A percentile compares a stretch with the other conserved stretches of the same genome.
Evolutionary conservation across 2,797 vertebrate species (phyloP).

Genomic region (Bradypodion ventrale): DNA sequence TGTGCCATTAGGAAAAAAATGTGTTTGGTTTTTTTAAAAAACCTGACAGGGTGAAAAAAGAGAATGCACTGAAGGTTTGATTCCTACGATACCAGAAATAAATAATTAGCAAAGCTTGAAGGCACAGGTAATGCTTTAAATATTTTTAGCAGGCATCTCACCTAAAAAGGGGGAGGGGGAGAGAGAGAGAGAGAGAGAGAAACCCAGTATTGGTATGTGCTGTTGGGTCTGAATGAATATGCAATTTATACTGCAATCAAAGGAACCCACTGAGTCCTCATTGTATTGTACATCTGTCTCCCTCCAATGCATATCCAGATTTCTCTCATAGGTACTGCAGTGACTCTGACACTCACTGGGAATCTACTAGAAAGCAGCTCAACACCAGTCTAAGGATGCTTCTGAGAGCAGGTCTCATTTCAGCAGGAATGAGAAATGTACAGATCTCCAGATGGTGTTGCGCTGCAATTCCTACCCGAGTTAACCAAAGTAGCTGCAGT

Average conservation of each 20-base stretch:
- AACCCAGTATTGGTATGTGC: neutral
- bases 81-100: too few relatives aligned
- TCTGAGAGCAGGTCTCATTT: neutral
- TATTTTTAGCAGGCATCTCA: neutral
- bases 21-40: neutral
- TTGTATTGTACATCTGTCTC: neutral
- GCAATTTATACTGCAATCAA: neutral
- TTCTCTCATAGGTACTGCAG: neutral
- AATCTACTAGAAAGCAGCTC: neutral
- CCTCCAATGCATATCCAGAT: neutral
- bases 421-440: neutral
- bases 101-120: too few relatives aligned
- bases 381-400: neutral
- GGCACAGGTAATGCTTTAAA: neutral
- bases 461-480: neutral
- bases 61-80: too few relatives aligned
- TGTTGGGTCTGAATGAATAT: neutral
- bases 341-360: neutral
- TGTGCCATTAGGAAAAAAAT: neutral
- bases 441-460: neutral
- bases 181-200: too few relatives aligned
- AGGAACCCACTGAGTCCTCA: neutral
- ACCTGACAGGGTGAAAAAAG: neutral
- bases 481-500: neutral
- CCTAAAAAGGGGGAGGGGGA: neutral